Base-by-base conservation (phyloP, 2,888 invertebrate species). In the Microplitis deprimator region DNA sequence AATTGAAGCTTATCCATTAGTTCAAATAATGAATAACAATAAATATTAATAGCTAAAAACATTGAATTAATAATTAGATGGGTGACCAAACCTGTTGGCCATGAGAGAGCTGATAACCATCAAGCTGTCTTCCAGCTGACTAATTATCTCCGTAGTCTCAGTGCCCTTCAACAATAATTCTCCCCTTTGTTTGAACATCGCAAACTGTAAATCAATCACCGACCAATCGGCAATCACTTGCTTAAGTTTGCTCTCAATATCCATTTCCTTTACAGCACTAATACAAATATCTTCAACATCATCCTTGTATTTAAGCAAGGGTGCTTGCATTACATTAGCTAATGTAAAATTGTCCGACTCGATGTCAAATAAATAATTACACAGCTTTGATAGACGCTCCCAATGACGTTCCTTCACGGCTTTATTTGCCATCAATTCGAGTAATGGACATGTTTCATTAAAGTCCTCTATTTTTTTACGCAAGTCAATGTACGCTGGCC, bases 221-320 rank as follows among this genome's bases (percentile, higher is more conserved):
- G 96, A 96, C 98, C 98, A 98, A 90, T 98, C 98, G 86, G 96
- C 97, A 0, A 97, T 97, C 0, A 98, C 98, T 88, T 96, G 96
- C 78, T 97, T 93, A 77, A 98, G 90, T 89, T 98, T 98, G 0
- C 97, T 97, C 91, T 98, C 98, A 77, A 98, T 98, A 85, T 98
- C 98, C 87, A 97, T 96, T 88, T 98, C 98, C 90, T 98, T 98
- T 94, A 98, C 97, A 0, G 98, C 98, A 62, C 98, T 98, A 89
- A 98, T 98, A 89, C 98, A 98, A 85, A 98, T 97, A 87, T 98
- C 98, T 92, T 98, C 98, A 88, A 98, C 98, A 86, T 98, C 98
- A 90, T 98, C 98, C 87, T 98, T 98, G 89, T 96, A 95, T 83
- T 95, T 95, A n/a, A 98, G 91, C 60, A 98, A 90, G 0, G 98